Evolutionary conservation across 2,888 invertebrate genomes (phyloP).

Genomic region (Acanthosepion lycidas): DNA sequence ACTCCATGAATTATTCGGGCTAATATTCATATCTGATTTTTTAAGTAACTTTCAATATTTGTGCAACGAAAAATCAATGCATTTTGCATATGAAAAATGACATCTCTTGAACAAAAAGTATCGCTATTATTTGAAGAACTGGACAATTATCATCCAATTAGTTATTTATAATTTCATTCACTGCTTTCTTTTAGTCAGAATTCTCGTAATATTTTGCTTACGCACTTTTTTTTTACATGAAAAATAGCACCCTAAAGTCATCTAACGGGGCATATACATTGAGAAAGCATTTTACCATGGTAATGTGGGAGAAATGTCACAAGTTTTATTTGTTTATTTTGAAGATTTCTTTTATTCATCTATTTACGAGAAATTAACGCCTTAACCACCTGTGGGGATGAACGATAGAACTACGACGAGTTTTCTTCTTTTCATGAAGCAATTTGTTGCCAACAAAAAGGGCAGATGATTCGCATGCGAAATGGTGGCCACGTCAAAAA

Average conservation of each 20-base stretch:
- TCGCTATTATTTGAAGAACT: too few species aligned
- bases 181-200: not conserved
- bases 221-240: not conserved
- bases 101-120: too few species aligned
- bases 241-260: not conserved
- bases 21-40: too few species aligned
- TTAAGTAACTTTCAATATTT: too few species aligned
- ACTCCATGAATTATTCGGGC: too few species aligned
- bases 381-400: conserved; percentile 12
- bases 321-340: not conserved
- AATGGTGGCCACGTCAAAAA: not conserved
- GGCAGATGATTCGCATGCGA: not conserved
- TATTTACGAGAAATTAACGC: not conserved
- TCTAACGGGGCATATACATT: not conserved
- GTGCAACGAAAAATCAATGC: too few species aligned
- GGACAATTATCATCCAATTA: too few species aligned
- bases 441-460: not conserved
- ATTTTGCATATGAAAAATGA: too few species aligned
- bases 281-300: not conserved
- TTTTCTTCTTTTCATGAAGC: not conserved
- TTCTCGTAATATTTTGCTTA: not conserved
- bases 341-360: not conserved
- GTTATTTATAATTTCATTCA: not conserved
- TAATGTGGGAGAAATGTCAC: not conserved
- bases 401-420: not conserved